Conservation (phyloP, 2,888 invertebrate genomes). For the Danaus chrysippus region DNA sequence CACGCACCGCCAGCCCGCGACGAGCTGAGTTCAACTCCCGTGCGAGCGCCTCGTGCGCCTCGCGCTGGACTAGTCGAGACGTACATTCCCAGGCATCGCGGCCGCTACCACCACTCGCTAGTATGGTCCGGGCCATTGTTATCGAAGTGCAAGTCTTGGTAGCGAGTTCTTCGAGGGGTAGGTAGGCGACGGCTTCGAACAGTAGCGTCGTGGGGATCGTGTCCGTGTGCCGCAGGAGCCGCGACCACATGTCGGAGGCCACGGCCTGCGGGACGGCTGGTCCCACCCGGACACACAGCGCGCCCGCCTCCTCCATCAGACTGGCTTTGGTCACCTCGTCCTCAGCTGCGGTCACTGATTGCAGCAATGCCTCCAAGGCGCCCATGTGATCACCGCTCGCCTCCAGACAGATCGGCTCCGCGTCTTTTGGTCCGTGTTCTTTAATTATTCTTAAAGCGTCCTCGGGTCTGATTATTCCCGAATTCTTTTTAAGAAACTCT, state of each 20-base stretch:
- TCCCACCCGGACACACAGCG: conserved; percentile 52
- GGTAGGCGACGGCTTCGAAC: conserved; percentile 55
- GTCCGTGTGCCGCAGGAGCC: conserved; percentile 44
- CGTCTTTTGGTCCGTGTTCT: conserved; percentile 48
- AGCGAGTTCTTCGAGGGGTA: conserved; percentile 52
- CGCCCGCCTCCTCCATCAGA: conserved; percentile 46
- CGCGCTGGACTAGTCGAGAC: conserved; percentile 44
- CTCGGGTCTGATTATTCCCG: conserved; percentile 62
- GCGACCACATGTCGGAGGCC: conserved; percentile 53
- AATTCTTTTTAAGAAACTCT: conserved; percentile 49
- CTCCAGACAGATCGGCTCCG: conserved; percentile 64
- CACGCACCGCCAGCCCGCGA: conserved; percentile 55
- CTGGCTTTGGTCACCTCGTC: conserved; percentile 34
- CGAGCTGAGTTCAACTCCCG: conserved; percentile 51
- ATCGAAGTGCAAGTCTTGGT: conserved; percentile 43
- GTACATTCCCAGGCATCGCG: conserved; percentile 44
- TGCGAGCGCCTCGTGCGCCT: conserved; percentile 53
- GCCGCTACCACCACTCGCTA: conserved; percentile 40
- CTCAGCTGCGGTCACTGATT: conserved; percentile 38
- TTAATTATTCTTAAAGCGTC: conserved; percentile 57
- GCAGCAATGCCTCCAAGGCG: conserved; percentile 56
- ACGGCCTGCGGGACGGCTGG: conserved; percentile 46
- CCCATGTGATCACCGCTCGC: conserved; percentile 60
- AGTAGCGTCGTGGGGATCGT: conserved; percentile 49
- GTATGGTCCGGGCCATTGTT: conserved; percentile 44